Evolutionary conservation across 1,140 invertebrate genomes (phyloP).

Genomic region (Drosophila willistoni): DNA sequence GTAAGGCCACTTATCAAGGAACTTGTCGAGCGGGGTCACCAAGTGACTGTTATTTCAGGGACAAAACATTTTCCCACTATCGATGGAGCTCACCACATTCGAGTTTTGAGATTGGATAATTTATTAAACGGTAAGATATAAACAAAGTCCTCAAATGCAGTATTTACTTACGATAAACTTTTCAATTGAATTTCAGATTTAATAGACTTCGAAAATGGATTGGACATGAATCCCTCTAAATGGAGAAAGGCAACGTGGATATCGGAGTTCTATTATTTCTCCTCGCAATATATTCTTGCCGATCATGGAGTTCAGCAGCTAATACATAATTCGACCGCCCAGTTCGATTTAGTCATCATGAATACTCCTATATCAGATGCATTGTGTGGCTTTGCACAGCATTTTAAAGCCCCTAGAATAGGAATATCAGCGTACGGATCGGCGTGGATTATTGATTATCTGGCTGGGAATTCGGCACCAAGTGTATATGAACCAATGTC

Average conservation of each 20-base stretch:
- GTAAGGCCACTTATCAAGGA: slow-evolving; percentile 39
- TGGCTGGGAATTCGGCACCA: slow-evolving; percentile 66
- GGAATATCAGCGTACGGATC: slow-evolving; percentile 58
- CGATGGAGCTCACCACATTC: slow-evolving; percentile 60
- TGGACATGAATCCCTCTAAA: slow-evolving; percentile 6
- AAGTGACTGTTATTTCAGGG: slow-evolving; percentile 53
- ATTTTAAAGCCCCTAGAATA: slow-evolving; percentile 66
- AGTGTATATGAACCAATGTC: slow-evolving; percentile 78
- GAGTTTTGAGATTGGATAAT: slow-evolving; percentile 34
- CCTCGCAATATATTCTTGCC: slow-evolving; percentile 38
- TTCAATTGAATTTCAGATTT: slow-evolving; percentile 24
- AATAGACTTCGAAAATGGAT: background rate
- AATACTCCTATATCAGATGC: slow-evolving; percentile 65
- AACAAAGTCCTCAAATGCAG: too few relatives aligned
- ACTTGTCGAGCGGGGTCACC: slow-evolving; percentile 46
- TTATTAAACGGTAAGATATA: slow-evolving; percentile 34
- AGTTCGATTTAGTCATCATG: slow-evolving; percentile 68
- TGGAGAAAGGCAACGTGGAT: slow-evolving; percentile 44
- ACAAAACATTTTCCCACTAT: slow-evolving; percentile 29
- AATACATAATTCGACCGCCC: slow-evolving; percentile 31
- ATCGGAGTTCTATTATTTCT: slow-evolving; percentile 41
- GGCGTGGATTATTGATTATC: slow-evolving; percentile 63
- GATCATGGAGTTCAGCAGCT: slow-evolving; percentile 58
- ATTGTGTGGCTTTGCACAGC: slow-evolving; percentile 59
- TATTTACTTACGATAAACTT: too few relatives aligned